Base-by-base conservation (phyloP, 2,113 vertebrate genomes). In the Apteryx owenii region DNA sequence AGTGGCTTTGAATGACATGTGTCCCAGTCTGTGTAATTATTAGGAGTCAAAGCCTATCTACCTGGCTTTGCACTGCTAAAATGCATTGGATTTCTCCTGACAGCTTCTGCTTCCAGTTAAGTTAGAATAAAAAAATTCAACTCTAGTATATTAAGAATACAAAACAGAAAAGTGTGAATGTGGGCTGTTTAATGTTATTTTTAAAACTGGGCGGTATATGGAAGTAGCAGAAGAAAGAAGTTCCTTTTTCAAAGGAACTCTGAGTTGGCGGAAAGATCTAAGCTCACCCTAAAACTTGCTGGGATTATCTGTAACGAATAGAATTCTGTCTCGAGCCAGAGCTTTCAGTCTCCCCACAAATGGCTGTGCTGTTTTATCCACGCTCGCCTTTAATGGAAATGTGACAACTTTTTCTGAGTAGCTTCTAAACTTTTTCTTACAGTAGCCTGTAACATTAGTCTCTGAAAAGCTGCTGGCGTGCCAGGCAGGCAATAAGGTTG, bases 11-110 rank as follows among this genome's bases (percentile, higher is more conserved):
- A 96, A 90, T 96, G 91, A 92, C 95, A 80, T 5, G 81, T 92
- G 94, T 91, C 93, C 92, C 76, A 66, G 91, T 89, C 90, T 91
- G 77, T 50, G 65, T 73, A 89, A 86, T 96, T 97, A 95, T 91
- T 64, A 81, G 90, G 87, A 66, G 89, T 69, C 83, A 80, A 83
- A 96, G 81, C 51, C 73, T 29, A 16, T 94, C 93, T 90, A 22
- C 61, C 71, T 76, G 73, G 64, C 65, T 64, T 53, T 50, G 60
- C 53, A 48, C 70, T 33, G n/a, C 68, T 75, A 25, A 89, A 72
- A 42, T 38, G 28, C 58, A 54, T 75, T 90, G 48, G 64, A 65
- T 88, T 89, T 93, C 66, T 81, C 78, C 68, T 88, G 73, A 29
- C 81, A 61, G 60, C 80, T 95, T 70, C 54, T 53, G 33, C 70